phyloP scores from a whole-genome alignment of 2,113 vertebrate species.

The Calidris pugnax region DNA sequence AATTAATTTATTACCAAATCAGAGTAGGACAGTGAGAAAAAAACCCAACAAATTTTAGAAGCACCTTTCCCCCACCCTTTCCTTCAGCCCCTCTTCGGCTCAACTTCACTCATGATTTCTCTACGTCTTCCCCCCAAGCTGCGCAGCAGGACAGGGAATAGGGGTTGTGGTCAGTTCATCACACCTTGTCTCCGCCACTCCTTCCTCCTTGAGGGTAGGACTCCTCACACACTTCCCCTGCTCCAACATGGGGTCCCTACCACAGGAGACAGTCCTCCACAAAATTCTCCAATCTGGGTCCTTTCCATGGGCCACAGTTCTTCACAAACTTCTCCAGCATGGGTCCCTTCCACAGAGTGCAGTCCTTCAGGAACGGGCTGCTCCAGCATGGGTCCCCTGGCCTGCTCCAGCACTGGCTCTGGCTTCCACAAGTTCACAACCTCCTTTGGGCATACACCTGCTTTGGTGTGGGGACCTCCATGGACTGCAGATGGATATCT shows the following conservation, averaged over 20 bases:
- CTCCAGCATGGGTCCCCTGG: accelerated
- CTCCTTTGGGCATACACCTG: neutral
- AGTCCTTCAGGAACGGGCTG: neutral
- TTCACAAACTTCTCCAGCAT: neutral
- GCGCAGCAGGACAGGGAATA: neutral
- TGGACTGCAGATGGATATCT: neutral
- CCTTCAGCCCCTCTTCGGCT: neutral
- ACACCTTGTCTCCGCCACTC: accelerated
- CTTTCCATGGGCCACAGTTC: neutral
- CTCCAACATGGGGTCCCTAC: neutral
- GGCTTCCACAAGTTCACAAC: neutral
- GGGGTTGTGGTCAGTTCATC: neutral
- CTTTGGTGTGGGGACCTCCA: neutral
- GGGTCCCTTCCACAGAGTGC: neutral
- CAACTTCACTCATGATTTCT: neutral
- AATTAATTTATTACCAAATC: neutral
- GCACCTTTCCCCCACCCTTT: neutral
- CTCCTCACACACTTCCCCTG: neutral
- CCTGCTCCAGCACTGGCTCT: neutral
- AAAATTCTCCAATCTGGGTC: neutral
- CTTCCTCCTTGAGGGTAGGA: neutral
- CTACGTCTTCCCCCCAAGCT: neutral
- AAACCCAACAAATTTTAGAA: neutral
- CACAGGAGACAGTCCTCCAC: neutral
- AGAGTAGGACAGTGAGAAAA: neutral